Percentiles rank a stretch among this genome's conserved stretches.
Evolutionary conservation across 2,113 vertebrate genomes (phyloP).

Genomic region (Mirounga angustirostris): DNA sequence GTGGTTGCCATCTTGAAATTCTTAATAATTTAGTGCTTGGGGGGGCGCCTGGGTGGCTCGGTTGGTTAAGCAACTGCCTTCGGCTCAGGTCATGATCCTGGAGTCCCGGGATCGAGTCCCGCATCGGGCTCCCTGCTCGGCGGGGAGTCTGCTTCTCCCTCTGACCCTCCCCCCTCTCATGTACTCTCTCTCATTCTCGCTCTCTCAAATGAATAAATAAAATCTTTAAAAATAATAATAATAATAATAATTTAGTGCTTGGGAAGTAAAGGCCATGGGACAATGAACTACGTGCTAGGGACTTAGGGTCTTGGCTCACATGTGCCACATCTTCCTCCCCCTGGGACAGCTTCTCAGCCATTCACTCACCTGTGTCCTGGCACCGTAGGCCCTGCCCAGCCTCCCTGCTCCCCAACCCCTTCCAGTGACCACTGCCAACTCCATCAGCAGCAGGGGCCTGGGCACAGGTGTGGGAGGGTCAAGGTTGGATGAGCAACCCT

Average conservation of each 20-base stretch:
- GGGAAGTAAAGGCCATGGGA: neutral
- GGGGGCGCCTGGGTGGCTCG: too few relatives aligned
- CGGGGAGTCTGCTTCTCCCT: too few relatives aligned
- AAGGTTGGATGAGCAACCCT: neutral
- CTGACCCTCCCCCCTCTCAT: too few relatives aligned
- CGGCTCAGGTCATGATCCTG: too few relatives aligned
- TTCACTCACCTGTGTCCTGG: neutral
- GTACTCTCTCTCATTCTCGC: too few relatives aligned
- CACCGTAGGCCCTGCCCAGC: too few relatives aligned
- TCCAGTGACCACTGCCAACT: neutral
- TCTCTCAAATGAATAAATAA: too few relatives aligned
- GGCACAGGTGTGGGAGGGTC: neutral
- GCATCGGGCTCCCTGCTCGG: too few relatives aligned
- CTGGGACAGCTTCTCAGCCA: neutral
- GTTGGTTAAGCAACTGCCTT: too few relatives aligned
- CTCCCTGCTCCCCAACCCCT: neutral
- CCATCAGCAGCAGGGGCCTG: neutral
- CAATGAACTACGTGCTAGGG: fast-evolving
- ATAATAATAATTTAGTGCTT: neutral
- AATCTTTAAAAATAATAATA: too few relatives aligned
- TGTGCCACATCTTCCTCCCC: neutral
- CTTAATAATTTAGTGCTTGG: neutral
- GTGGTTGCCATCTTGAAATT: neutral
- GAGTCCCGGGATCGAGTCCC: too few relatives aligned
- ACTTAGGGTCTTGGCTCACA: neutral